These are phyloP conservation scores for Orchestes rusci DNA, from an alignment of 2,888 invertebrate genomes.

Conservation along the genomic window DNA sequence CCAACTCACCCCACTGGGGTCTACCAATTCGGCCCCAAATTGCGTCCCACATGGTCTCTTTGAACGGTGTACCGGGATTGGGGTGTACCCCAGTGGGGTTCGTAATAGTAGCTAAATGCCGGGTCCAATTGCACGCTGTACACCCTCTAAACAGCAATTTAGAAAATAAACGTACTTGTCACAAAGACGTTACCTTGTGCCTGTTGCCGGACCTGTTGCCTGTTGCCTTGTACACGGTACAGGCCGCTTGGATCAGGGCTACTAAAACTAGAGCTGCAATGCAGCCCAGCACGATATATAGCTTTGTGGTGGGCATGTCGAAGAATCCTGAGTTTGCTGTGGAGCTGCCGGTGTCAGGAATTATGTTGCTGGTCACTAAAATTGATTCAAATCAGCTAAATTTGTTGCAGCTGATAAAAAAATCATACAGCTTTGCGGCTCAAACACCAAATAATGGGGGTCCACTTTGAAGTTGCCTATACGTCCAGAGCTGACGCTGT, in stretches of 20 bases:
- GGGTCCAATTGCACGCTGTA: conserved; percentile 42
- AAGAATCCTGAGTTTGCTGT: conserved; percentile 49
- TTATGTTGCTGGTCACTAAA: conserved; percentile 49
- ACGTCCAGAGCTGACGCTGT: conserved; percentile 63
- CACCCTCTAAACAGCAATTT: conserved; percentile 42
- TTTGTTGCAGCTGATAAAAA: not conserved
- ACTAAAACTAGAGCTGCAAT: conserved; percentile 72
- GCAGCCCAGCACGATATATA: conserved; percentile 77
- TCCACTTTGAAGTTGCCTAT: conserved; percentile 77
- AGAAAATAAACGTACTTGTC: too few species aligned
- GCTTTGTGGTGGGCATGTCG: conserved; percentile 62
- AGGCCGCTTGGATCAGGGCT: conserved; percentile 74
- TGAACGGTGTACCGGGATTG: too few species aligned
- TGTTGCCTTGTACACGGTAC: conserved; percentile 69
- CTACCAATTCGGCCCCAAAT: too few species aligned
- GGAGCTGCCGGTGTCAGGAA: conserved; percentile 44
- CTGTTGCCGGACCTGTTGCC: conserved; percentile 48
- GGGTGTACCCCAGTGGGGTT: conserved; percentile 39
- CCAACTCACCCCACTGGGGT: conserved; percentile 42
- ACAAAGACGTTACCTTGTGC: conserved; percentile 60
- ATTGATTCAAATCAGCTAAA: conserved; percentile 25
- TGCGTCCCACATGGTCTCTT: too few species aligned
- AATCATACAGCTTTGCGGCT: conserved; percentile 62
- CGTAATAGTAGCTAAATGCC: conserved; percentile 37
- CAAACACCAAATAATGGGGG: conserved; percentile 69